These are phyloP conservation scores for Dynastes tityus DNA, from an alignment of 2,888 invertebrate species.

Conservation along the genomic window DNA sequence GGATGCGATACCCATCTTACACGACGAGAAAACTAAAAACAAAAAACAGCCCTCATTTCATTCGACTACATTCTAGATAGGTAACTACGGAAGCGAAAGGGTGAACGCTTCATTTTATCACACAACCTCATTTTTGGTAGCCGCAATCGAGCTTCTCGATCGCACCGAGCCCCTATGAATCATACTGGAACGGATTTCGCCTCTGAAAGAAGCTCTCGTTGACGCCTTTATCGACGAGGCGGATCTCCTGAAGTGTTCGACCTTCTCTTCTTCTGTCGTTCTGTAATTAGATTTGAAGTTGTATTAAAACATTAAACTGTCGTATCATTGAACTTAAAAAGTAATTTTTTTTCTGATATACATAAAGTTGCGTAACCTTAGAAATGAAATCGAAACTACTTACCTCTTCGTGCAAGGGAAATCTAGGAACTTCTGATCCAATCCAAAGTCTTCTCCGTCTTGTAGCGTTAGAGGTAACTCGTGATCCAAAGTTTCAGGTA, in stretches of 20 bases:
- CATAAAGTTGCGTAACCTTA: not conserved
- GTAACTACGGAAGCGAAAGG: conserved; percentile 4
- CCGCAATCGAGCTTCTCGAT: conserved; percentile 69
- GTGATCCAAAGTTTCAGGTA: conserved; percentile 90
- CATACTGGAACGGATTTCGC: conserved; percentile 78
- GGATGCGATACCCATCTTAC: conserved; percentile 29
- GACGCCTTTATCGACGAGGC: conserved; percentile 71
- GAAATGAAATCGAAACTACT: conserved; percentile 57
- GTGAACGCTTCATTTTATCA: conserved; percentile 32
- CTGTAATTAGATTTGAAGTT: conserved; percentile 58
- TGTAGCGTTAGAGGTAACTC: conserved; percentile 89
- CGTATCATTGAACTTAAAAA: too few species aligned
- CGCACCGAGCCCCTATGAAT: conserved; percentile 73
- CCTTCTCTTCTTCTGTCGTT: conserved; percentile 65
- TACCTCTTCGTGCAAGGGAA: conserved; percentile 84
- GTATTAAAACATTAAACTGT: not conserved
- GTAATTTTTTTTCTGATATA: not conserved
- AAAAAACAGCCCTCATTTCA: conserved; percentile 26
- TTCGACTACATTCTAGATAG: conserved; percentile 7
- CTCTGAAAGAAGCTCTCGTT: conserved; percentile 76
- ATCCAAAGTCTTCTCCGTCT: conserved; percentile 90
- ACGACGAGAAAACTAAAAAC: conserved; percentile 2
- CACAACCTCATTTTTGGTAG: conserved; percentile 59
- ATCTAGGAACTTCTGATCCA: conserved; percentile 86
- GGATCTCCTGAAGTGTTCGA: conserved; percentile 61